These are phyloP conservation scores for Catalaphyllia jardinei DNA, from an alignment of 64 coral and sea anemone species.

Conservation along the genomic window DNA sequence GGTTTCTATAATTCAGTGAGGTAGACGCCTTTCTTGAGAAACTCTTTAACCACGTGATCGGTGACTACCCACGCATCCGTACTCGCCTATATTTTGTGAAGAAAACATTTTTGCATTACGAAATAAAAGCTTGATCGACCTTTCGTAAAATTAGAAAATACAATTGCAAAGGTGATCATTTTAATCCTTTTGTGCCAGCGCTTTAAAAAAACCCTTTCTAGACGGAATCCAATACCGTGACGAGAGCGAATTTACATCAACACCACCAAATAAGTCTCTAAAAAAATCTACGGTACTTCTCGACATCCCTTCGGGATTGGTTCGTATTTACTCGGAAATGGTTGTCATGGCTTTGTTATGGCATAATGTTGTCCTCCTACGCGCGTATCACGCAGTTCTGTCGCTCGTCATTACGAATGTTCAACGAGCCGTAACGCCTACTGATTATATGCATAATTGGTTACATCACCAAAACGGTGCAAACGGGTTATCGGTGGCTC, in stretches of 20 bases:
- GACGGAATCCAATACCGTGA: conserved; percentile 39
- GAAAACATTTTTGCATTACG: conserved; percentile 17
- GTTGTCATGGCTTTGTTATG: conserved; percentile 48
- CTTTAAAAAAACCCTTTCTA: conserved; percentile 9
- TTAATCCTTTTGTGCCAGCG: not conserved
- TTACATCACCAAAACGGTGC: conserved; percentile 28
- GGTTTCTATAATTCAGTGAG: not conserved
- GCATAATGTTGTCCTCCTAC: conserved; percentile 20
- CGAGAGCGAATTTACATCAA: conserved; percentile 22
- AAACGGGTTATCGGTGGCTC: conserved; percentile 12
- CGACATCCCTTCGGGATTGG: conserved; percentile 44
- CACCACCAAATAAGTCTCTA: conserved; percentile 29
- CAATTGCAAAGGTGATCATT: not conserved
- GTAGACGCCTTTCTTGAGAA: not conserved
- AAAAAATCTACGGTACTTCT: conserved; percentile 25
- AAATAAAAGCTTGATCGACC: conserved; percentile 3
- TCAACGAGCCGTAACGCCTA: conserved; percentile 47
- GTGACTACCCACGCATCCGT: conserved; percentile 45
- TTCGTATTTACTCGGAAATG: conserved; percentile 57
- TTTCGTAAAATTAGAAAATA: not conserved
- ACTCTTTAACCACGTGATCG: conserved; percentile 35
- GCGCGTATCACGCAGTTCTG: conserved; percentile 20
- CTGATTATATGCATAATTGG: conserved; percentile 64
- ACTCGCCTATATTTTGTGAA: conserved; percentile 2
- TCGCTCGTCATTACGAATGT: conserved; percentile 45